Conservation (phyloP, 2,797 vertebrate species). For the Buphagus erythrorhynchus region DNA sequence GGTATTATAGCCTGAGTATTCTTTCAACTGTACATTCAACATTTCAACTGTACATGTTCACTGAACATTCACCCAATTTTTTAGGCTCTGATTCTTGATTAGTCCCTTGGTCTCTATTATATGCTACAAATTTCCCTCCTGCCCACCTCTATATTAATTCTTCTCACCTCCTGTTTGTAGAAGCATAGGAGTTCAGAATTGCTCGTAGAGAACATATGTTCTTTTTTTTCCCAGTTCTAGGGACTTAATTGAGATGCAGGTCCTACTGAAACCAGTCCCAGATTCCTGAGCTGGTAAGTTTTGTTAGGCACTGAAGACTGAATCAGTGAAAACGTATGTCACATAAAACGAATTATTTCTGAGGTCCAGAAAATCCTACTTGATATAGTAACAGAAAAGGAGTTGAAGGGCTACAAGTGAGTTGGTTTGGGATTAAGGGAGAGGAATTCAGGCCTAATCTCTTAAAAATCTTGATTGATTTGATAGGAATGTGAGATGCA, state of each 20-base stretch:
- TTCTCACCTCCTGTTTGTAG: background rate
- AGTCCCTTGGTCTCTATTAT: background rate
- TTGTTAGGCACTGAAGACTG: background rate
- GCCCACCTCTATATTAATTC: background rate
- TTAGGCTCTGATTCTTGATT: background rate
- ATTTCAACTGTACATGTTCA: background rate
- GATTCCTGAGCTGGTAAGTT: background rate
- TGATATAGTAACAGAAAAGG: background rate
- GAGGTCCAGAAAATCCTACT: background rate
- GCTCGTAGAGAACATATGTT: background rate
- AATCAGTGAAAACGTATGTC: background rate
- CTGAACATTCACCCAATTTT: background rate
- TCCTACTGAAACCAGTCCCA: background rate
- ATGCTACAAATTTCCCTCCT: background rate
- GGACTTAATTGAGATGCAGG: background rate
- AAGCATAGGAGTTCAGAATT: background rate
- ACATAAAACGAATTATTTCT: background rate
- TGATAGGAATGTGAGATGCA: background rate
- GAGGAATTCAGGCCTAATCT: background rate
- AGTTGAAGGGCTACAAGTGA: background rate
- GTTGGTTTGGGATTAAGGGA: background rate
- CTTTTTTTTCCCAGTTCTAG: background rate
- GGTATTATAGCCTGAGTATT: background rate
- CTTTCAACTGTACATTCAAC: background rate
- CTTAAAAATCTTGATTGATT: slow-evolving; percentile 5